A percentile compares a stretch with the other conserved stretches of the same genome.
phyloP scores from a whole-genome alignment of 2,888 invertebrate species.

The Drosophila kanekoi region DNA sequence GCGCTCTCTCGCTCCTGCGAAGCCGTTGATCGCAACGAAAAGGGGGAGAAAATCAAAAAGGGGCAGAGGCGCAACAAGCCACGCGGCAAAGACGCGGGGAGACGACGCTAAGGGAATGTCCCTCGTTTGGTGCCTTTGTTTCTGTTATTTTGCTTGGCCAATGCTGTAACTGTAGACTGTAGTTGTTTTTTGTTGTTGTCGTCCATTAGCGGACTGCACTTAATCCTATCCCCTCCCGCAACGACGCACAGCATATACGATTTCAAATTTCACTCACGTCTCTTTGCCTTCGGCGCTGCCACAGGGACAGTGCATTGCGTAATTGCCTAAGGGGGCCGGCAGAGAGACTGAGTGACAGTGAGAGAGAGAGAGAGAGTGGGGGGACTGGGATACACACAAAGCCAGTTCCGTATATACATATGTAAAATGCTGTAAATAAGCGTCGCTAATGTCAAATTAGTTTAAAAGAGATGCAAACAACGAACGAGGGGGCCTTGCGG shows the following conservation, averaged over 20 bases:
- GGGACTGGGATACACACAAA: conserved; percentile 19
- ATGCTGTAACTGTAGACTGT: conserved; percentile 51
- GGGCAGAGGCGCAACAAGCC: conserved; percentile 11
- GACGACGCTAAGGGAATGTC: conserved; percentile 6
- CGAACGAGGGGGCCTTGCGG: not conserved
- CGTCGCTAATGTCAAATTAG: conserved; percentile 66
- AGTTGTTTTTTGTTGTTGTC: conserved; percentile 38
- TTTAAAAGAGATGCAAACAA: conserved; percentile 16
- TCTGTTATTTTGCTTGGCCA: conserved; percentile 22
- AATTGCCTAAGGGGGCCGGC: conserved; percentile 44
- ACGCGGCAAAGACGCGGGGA: conserved; percentile 5
- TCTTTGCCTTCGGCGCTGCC: conserved; percentile 25
- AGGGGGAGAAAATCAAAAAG: conserved; percentile 12
- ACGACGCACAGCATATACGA: conserved; percentile 55
- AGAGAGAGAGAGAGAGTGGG: not conserved
- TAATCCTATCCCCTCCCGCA: conserved; percentile 32
- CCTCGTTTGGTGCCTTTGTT: conserved; percentile 1
- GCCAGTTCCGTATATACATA: conserved; percentile 24
- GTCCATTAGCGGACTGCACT: conserved; percentile 54
- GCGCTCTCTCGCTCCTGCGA: conserved; percentile 29
- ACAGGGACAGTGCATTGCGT: conserved; percentile 66
- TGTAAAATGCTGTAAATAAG: conserved; percentile 63
- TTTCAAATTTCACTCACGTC: conserved; percentile 71
- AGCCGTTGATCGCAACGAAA: conserved; percentile 34
- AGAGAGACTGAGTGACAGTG: not conserved